phyloP scores from a whole-genome alignment of 2,797 vertebrate genomes.

The Phoebastria nigripes region DNA sequence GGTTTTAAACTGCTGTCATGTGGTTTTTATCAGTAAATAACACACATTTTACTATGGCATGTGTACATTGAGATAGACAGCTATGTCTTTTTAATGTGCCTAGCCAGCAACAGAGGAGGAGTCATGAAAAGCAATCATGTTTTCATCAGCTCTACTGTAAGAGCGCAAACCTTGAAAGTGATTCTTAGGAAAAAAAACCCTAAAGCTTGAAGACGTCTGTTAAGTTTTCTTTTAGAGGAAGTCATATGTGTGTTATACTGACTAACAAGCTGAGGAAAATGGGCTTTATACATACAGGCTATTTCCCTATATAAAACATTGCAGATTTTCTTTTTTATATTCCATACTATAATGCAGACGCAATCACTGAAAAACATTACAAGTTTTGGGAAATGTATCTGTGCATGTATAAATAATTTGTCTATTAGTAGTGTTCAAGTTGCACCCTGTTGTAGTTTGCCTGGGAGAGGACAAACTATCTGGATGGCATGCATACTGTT shows the following conservation, averaged over 20 bases:
- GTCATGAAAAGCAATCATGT: conserved; percentile 1
- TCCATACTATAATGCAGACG: background rate
- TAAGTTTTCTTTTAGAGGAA: conserved; percentile 1
- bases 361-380: background rate
- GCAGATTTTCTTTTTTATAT: background rate
- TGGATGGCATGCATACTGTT: background rate
- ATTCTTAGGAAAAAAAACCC: background rate
- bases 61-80: conserved; percentile 59
- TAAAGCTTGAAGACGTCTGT: background rate
- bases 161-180: background rate
- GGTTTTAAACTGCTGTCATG: conserved; percentile 63
- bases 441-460: background rate
- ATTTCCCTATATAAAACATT: background rate
- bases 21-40: conserved; percentile 76
- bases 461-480: background rate
- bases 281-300: background rate
- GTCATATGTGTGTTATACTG: background rate
- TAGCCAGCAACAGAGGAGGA: background rate
- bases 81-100: conserved; percentile 44
- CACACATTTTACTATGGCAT: conserved; percentile 64
- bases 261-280: background rate
- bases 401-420: background rate
- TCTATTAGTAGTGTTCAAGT: background rate
- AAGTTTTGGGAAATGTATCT: background rate
- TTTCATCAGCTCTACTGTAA: conserved; percentile 17